Evolutionary conservation across 2,113 vertebrate species (phyloP), one percentile per base, ranked within the genome.

Genomic region (Megalops atlanticus): DNA sequence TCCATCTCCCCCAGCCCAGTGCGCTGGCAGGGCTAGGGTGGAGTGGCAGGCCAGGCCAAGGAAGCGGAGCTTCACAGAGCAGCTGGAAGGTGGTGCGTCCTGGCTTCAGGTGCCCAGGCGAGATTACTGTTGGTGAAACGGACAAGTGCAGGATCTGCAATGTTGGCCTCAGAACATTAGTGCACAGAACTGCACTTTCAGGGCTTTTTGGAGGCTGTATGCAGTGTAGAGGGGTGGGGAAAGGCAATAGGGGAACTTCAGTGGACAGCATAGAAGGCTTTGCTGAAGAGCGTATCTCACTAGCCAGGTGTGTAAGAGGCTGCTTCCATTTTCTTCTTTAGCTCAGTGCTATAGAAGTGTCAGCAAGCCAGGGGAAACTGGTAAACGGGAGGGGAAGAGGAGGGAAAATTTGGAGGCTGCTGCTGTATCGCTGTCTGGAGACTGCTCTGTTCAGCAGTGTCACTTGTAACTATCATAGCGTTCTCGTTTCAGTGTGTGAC

Each of bases 121-220:
- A 80, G 68, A 80, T 80, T 71, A 80, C 27, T 14, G 74, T 24
- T 38, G n/a, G 43, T 41, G 64, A 38, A 79, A 79, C 58, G 40
- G 58, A 69, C 77, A 38, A 69, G 11, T 36, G 77, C 58, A 79
- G 77, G 58, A 69, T 79, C 77, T 69, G 77, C 58, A 70, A 79
- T 79, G 64, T n/a, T 70, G 77, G 58, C 77, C 68, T 70, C 64
- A 45, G 77, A 79, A 79, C 77, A 70, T 71, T 40, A 79, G 77
- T 45, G 70, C 77, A 71, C 38, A 70, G 64, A n/a, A 18, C 43
- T 36, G 10, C 45, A 40, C 70, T 39, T 45, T 39, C 77, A 10
- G 52, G 27, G 77, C 54, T 73, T 73, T 73, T 12, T 38, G 68
- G 40, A 80, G 11, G 18, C 31, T 8, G 78, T 39, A 31, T 21